A percentile compares a stretch with the other conserved stretches of the same genome.
These are phyloP conservation scores for Xiphydria camelus DNA, from an alignment of 2,888 invertebrate genomes.

Conservation along the genomic window DNA sequence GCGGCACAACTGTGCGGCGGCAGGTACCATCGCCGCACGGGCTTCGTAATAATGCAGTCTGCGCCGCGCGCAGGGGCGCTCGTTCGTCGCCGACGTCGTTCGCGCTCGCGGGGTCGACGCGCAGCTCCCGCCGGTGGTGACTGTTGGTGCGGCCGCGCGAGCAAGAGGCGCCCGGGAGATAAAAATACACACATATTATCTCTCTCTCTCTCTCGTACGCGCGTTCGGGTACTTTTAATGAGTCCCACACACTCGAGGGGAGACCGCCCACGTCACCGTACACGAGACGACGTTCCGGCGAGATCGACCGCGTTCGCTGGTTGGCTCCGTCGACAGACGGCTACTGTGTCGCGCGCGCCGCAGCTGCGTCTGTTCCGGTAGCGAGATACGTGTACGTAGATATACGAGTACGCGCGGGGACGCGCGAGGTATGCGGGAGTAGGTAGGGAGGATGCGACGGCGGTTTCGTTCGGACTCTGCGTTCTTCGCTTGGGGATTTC, in stretches of 20 bases:
- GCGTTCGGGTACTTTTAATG: slow-evolving; percentile 38
- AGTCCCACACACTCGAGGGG: slow-evolving; percentile 36
- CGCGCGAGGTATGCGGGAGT: no score
- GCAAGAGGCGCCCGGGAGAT: slow-evolving; percentile 29
- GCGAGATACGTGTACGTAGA: no score
- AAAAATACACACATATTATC: slow-evolving; percentile 48
- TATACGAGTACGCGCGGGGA: no score
- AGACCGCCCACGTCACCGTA: slow-evolving; percentile 48
- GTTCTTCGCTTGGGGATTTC: no score
- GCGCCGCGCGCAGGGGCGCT: neutral
- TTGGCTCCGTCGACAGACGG: slow-evolving; percentile 15
- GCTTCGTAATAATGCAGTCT: neutral
- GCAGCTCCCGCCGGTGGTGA: slow-evolving; percentile 8
- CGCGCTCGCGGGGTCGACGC: no score
- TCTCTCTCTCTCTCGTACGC: slow-evolving; percentile 21
- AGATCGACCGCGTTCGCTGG: neutral
- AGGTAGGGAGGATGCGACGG: no score
- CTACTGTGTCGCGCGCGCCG: slow-evolving; percentile 23
- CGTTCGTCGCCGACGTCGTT: no score
- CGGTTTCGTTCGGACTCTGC: no score
- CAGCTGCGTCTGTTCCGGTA: neutral
- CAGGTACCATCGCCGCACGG: slow-evolving; percentile 26
- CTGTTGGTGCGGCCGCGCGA: slow-evolving; percentile 4
- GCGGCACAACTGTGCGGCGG: slow-evolving; percentile 12
- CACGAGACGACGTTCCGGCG: slow-evolving; percentile 14